phyloP scores from a whole-genome alignment of 1,140 invertebrate species.

The Hirudo medicinalis region DNA sequence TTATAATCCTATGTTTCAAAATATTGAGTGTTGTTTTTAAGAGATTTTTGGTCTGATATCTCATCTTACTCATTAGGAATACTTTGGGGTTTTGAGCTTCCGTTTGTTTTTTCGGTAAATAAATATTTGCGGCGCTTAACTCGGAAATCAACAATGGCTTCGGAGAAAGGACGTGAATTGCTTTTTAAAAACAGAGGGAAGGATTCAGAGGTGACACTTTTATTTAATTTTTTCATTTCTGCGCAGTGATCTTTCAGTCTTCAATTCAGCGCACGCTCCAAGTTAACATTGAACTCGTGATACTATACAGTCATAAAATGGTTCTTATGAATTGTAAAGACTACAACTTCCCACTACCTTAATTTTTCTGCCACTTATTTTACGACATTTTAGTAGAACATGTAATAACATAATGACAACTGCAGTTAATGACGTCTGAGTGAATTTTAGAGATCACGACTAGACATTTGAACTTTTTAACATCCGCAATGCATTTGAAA shows the following conservation, averaged over 20 bases:
- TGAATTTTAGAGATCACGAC: no score
- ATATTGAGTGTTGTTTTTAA: no score
- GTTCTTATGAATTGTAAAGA: background rate
- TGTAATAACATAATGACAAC: no score
- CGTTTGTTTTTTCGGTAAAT: conserved; percentile 1
- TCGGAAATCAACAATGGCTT: conserved; percentile 18
- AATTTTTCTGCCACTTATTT: background rate
- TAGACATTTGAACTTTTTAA: background rate
- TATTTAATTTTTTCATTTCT: conserved; percentile 8
- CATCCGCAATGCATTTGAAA: background rate
- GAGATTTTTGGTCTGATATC: no score
- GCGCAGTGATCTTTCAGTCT: conserved; percentile 13
- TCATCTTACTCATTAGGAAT: no score
- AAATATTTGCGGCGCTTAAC: background rate
- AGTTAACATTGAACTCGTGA: conserved; percentile 49
- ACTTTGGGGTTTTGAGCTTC: no score
- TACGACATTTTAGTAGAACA: background rate
- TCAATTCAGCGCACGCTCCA: conserved; percentile 13
- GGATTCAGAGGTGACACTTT: conserved; percentile 76
- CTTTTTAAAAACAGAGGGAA: conserved; percentile 93
- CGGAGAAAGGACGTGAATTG: conserved; percentile 52
- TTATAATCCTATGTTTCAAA: no score
- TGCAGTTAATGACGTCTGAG: no score
- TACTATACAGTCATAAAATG: background rate
- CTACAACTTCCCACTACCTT: background rate